Evolutionary conservation across 2,113 vertebrate species (phyloP).

Genomic region (Vulpes ferrilata): DNA sequence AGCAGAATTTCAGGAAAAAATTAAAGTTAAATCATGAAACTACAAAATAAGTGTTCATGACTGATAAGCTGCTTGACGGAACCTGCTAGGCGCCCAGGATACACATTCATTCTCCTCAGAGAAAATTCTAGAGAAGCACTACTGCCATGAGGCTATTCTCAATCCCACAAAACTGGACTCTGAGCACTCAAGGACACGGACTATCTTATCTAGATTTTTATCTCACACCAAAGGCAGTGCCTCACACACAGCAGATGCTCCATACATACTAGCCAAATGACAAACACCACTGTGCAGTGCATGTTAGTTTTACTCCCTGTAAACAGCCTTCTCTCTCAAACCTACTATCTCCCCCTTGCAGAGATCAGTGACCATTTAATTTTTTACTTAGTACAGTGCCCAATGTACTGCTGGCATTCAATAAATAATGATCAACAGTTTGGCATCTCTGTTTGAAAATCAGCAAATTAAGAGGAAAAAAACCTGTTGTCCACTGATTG

Average conservation of each 20-base stretch:
- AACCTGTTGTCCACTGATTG: conserved; percentile 99
- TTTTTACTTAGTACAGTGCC: background rate
- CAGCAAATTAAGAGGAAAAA: conserved; percentile 60
- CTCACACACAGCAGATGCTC: background rate
- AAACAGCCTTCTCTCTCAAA: background rate
- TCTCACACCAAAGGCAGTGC: background rate
- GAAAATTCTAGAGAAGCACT: background rate
- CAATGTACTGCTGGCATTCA: background rate
- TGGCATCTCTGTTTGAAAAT: conserved; percentile 41
- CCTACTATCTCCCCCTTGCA: background rate
- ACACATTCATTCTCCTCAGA: background rate
- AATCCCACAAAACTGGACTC: background rate
- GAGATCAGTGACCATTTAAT: background rate
- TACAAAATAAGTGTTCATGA: background rate
- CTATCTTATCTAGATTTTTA: background rate
- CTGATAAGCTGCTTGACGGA: background rate
- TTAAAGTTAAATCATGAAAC: background rate
- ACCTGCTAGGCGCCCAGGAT: background rate
- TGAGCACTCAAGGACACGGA: background rate
- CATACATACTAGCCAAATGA: background rate
- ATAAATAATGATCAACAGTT: conserved; percentile 46
- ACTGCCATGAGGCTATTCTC: too few species aligned
- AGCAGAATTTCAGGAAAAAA: background rate
- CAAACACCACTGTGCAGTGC: background rate
- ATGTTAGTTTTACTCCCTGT: background rate